These are phyloP conservation scores for Xenus cinereus DNA, from an alignment of 2,113 vertebrate species.

Conservation along the genomic window DNA sequence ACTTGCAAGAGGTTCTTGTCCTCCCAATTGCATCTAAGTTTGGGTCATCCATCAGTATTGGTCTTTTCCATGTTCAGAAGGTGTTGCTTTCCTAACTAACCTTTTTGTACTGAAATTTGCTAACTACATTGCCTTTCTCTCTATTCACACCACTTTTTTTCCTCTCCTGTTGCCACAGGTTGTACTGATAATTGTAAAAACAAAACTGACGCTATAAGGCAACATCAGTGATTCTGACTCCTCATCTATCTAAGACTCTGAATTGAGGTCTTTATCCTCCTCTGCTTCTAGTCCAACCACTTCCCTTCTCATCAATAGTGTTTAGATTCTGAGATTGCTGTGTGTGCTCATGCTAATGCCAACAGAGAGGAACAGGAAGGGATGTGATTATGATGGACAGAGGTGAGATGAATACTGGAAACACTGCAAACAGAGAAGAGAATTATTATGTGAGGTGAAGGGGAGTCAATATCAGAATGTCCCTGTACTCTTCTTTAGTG, in stretches of 20 bases:
- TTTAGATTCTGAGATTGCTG: background rate
- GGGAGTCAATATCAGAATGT: background rate
- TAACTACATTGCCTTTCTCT: background rate
- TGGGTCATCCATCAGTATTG: background rate
- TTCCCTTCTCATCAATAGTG: background rate
- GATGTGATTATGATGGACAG: constrained; percentile 2
- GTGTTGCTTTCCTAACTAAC: background rate
- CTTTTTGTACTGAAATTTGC: background rate
- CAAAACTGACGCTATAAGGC: background rate
- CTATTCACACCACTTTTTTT: background rate
- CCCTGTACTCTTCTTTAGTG: background rate
- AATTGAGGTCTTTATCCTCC: background rate
- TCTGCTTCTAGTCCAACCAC: background rate
- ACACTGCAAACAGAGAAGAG: background rate
- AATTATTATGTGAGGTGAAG: background rate
- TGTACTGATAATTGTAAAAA: background rate
- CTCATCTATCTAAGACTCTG: background rate
- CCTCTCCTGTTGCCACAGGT: background rate
- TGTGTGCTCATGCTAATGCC: background rate
- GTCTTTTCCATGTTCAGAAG: background rate
- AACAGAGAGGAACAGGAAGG: background rate
- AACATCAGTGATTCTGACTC: background rate
- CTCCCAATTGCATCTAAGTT: background rate
- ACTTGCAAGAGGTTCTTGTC: background rate
- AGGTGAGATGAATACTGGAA: background rate